A percentile compares a stretch with the other conserved stretches of the same genome.
Evolutionary conservation across 2,113 vertebrate species (phyloP).

Genomic region (Desmodus rotundus): DNA sequence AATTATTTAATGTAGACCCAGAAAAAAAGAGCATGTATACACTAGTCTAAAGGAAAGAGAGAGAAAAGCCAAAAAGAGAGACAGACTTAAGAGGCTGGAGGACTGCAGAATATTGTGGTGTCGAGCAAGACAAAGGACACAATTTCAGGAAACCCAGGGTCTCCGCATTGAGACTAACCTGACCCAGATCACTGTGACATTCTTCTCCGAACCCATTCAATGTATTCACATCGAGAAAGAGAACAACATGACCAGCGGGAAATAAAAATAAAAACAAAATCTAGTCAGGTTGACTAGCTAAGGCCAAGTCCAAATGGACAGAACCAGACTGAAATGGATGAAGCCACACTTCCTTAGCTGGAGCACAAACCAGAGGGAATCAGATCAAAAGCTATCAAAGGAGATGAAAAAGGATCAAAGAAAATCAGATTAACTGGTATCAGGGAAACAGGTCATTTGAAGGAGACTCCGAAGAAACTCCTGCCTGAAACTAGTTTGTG

Average conservation of each 20-base stretch:
- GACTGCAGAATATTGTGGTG: neutral
- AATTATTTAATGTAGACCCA: neutral
- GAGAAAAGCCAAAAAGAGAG: neutral
- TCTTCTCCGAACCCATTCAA: neutral
- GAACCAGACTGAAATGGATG: neutral
- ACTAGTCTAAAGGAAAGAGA: neutral
- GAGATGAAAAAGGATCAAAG: neutral
- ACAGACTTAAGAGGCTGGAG: neutral
- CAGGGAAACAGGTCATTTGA: neutral
- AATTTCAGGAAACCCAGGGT: neutral
- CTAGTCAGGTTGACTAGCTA: neutral
- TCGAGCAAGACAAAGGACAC: neutral
- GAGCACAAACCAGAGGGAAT: neutral
- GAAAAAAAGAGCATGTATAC: neutral
- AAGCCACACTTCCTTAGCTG: neutral
- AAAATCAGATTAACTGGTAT: neutral
- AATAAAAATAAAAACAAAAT: neutral
- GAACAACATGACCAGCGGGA: neutral
- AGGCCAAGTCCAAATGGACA: neutral
- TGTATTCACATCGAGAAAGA: neutral
- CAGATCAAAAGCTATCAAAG: neutral
- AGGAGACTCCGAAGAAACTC: neutral
- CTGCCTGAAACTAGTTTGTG: neutral
- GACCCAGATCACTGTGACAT: neutral
- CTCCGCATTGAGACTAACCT: neutral